Base-by-base conservation (phyloP, 2,113 vertebrate genomes). In the Thunnus thynnus region DNA sequence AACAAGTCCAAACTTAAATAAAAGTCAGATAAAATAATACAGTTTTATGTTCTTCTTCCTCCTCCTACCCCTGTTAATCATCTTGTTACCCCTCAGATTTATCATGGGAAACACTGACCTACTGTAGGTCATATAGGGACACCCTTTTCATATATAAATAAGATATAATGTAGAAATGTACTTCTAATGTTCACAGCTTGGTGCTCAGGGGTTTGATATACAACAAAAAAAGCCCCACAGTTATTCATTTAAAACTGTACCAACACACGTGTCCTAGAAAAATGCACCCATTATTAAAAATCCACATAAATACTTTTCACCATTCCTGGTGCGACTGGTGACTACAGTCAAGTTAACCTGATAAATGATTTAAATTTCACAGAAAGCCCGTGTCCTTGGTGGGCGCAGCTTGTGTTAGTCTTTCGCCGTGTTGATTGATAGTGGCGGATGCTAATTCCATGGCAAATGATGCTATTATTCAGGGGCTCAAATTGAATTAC, bases 401-500 rank as follows among this genome's bases (percentile, higher is more conserved):
- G 84, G 72, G 82, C 48, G 41, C 80, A 72, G 78, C 82, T 57
- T 57, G 76, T 86, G 88, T 83, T 85, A 75, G 88, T 84, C 83
- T 80, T 86, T 72, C 48, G 13, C 67, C 16, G 3, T 3, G 65
- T 79, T 93, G 93, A 93, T 91, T 90, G 87, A 90, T 90, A 85
- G 90, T 85, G 90, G 86, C 89, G 76, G 87, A 90, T 82, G 86
- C 84, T 94, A 90, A 93, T 91, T 91, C 89, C 80, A 44, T 66
- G 77, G 91, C 88, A 92, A 94, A 93, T 91, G 89, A 94, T 86
- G 91, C 89, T 73, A 94, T 93, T 92, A 94, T 93, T 93, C 90
- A 91, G 72, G 70, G 83, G 61, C 87, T 92, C 88, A 92, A 92
- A 94, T 91, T 94, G 83, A 93, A 94, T 94, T 91, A 92, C 84